Evolutionary conservation across 92 coral and sea anemone species (phyloP).

Genomic region (Epizoanthus fatuus): DNA sequence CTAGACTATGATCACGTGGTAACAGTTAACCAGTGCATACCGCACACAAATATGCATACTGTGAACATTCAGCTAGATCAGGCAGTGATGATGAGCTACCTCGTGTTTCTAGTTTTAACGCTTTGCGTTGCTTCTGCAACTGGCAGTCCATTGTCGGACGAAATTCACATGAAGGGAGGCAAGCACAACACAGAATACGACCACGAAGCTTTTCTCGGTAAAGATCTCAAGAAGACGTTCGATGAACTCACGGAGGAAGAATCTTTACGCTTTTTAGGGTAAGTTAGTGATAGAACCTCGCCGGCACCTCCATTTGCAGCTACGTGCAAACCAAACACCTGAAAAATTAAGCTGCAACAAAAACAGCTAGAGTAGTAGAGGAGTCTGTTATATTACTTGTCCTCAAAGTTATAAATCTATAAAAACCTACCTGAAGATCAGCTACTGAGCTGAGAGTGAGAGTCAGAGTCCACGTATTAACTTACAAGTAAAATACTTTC

Average conservation of each 20-base stretch:
- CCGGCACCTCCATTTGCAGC: neutral
- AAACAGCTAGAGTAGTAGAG: no score
- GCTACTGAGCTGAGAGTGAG: no score
- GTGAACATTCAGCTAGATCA: neutral
- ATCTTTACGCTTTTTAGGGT: slow-evolving; percentile 57
- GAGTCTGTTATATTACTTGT: no score
- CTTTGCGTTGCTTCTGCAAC: neutral
- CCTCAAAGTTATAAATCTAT: no score
- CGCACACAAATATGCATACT: neutral
- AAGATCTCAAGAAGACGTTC: slow-evolving; percentile 61
- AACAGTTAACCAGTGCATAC: neutral
- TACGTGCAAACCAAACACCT: neutral
- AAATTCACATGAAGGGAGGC: slow-evolving; percentile 37
- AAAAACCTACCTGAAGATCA: no score
- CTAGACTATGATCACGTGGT: neutral
- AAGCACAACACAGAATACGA: slow-evolving; percentile 58
- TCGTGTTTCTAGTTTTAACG: slow-evolving; percentile 11
- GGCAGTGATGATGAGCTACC: neutral
- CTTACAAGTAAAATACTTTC: no score
- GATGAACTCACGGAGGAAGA: slow-evolving; percentile 65
- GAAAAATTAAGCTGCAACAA: no score
- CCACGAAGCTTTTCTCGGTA: slow-evolving; percentile 71
- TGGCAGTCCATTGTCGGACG: slow-evolving; percentile 36
- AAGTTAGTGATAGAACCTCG: slow-evolving; percentile 12
- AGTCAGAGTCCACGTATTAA: no score